A percentile compares a stretch with the other conserved stretches of the same genome.
phyloP scores from a whole-genome alignment of 2,797 vertebrate genomes.

The Otolemur crassicaudatus region DNA sequence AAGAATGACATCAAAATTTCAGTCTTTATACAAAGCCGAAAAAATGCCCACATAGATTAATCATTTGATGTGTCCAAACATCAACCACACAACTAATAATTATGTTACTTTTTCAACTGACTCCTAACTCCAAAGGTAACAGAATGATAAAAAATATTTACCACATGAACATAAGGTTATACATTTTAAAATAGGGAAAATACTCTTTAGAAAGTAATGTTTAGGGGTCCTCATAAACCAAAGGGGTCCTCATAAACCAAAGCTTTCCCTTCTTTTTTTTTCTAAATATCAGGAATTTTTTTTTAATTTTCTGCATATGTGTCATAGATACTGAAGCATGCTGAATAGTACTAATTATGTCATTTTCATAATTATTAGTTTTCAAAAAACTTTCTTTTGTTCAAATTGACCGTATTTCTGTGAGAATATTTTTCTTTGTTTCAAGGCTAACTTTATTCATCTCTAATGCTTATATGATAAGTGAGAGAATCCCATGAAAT shows the following conservation, averaged over 20 bases:
- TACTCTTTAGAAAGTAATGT: background rate
- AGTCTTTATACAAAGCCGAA: conserved; percentile 11
- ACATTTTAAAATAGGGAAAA: background rate
- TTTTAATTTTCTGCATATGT: conserved; percentile 19
- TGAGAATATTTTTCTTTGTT: background rate
- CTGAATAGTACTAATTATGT: background rate
- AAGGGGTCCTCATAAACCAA: conserved; percentile 40
- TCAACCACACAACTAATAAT: background rate
- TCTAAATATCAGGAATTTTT: background rate
- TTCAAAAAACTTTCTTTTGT: conserved; percentile 47
- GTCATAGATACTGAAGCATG: conserved; percentile 51
- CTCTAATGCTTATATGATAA: background rate
- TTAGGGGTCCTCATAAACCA: conserved; percentile 27
- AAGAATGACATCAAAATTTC: background rate
- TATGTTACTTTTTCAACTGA: background rate
- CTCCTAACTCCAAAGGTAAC: background rate
- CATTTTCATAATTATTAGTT: conserved; percentile 61
- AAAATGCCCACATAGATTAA: background rate
- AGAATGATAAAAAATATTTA: background rate
- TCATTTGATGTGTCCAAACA: background rate
- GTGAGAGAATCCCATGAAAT: background rate
- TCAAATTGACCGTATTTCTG: background rate
- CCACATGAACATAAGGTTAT: background rate
- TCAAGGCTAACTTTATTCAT: conserved; percentile 4
- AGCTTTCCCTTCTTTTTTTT: conserved; percentile 69